Base-by-base conservation (phyloP, 1,140 invertebrate species). In the Tetragnatha versicolor region DNA sequence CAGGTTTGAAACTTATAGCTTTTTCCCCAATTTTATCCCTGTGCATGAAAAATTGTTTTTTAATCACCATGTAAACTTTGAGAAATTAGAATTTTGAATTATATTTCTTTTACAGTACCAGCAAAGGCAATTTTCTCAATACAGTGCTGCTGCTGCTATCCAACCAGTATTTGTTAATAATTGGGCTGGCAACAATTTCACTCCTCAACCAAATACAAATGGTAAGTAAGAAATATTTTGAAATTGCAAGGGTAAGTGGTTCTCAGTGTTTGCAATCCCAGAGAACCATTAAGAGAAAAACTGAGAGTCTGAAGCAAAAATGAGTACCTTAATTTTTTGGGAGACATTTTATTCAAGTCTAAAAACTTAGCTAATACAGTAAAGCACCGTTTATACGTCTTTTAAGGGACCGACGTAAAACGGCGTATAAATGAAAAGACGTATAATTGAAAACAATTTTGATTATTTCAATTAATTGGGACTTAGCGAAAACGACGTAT, bases 31-130 rank as follows among this genome's bases (percentile, higher is more conserved):
- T 47, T 47, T 47, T 47, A 47, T 47, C 42, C 42, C 20, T 47
- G 3, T 17, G 12, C 20, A 47, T 47, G 20, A 47, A 17, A 17
- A 17, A 12, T 47, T 47, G 42, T 20, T 17, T 47, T 47, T 20
- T 12, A 17, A 17, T 47, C 2, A 47, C 42, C 20, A 47, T 47
- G 20, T 47, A 47, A 47, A 20, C 20, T 47, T 12, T 47, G 20
- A 47, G 42, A 1, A 17, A 17, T 2, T 47, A 20, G n/a, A n/a
- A n/a, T n/a, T 47, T 47, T 20, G 12, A 47, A 47, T 63, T 12
- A 39, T 39, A 10, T 63, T 61, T 61, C 4, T 63, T 17, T 42
- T 65, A 17, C 61, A 65, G 61, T 65, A 65, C 27, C 61, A 10
- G 29, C 61, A 45, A 17, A 65, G 61, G 42, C 12, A n/a, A 25